Evolutionary conservation across 1,140 invertebrate genomes (phyloP).

Genomic region (Dendroctonus valens): DNA sequence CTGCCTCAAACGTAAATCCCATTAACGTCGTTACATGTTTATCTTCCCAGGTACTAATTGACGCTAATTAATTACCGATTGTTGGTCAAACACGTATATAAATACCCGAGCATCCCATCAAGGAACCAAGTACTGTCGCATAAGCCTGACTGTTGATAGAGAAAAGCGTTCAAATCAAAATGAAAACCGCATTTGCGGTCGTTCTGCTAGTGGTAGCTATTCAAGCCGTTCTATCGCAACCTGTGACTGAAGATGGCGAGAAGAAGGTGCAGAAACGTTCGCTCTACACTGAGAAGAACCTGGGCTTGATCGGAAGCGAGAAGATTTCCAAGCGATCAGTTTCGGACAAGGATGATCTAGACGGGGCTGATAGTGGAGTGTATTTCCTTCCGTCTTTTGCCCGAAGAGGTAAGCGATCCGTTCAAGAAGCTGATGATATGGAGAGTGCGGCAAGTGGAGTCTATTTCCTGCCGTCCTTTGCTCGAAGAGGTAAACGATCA

Average conservation of each 20-base stretch:
- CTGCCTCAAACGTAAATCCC: too few relatives aligned
- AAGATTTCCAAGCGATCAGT: conserved; percentile 34
- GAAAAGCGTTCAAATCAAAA: conserved; percentile 9
- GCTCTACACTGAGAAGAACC: conserved; percentile 29
- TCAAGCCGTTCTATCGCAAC: conserved; percentile 3
- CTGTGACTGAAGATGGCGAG: conserved; percentile 7
- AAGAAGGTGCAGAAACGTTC: conserved; percentile 30
- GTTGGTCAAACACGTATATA: too few relatives aligned
- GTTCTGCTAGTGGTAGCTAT: conserved; percentile 8
- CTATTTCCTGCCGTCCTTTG: conserved; percentile 30
- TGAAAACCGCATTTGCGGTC: conserved; percentile 23
- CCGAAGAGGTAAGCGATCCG: conserved; percentile 31
- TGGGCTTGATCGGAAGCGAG: conserved; percentile 30
- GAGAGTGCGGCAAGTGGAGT: conserved; percentile 26
- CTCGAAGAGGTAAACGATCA: conserved; percentile 30
- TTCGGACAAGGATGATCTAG: conserved; percentile 24
- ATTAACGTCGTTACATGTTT: too few relatives aligned
- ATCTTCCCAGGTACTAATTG: too few relatives aligned
- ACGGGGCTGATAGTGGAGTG: conserved; percentile 26
- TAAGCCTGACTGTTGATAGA: not conserved
- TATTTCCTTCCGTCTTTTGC: conserved; percentile 32
- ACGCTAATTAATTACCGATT: too few relatives aligned
- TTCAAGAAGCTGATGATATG: conserved; percentile 11
- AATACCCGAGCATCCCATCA: too few relatives aligned
- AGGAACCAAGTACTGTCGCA: too few relatives aligned